Base-by-base conservation (phyloP, 2,888 invertebrate genomes). In the Xestobium rufovillosum region DNA sequence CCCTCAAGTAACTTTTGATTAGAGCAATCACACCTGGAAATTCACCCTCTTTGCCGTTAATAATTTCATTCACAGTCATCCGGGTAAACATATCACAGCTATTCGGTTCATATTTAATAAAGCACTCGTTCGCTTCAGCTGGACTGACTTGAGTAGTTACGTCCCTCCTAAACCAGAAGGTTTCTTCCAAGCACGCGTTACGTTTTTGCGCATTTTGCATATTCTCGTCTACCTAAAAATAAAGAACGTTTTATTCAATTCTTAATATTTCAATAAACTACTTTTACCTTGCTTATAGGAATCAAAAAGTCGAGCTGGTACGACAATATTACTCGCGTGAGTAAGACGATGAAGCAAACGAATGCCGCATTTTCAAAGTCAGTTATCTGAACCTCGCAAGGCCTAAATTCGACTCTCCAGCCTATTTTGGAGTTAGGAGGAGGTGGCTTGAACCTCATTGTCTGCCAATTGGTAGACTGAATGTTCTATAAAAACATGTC, bases 291-390 rank as follows among this genome's bases (percentile, higher is more conserved):
- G 57, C 94, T 95, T 49, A 99, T 95, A 9, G 98, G 98, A 66
- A 97, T 90, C 34, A 98, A 76, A 59, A 98, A 87, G 69, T 96
- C 91, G 42, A 98, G 75, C 51, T 91, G 83, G 69, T 94, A 98
- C 14, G 96, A 91, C 29, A 99, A 74, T 56, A 99, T 96, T 45
- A 95, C 97, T 48, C 97, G 72, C 0, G 98, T 98, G 43, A 99
- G 74, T 31, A 99, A 72, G 11, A 98, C 97, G 9, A 99, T 84
- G 66, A 99, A 99, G 61, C 95, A 94, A 12, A 95, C 95, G 55
- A 92, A 86, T 3, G 98, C 98, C 1, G 98, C 97, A 70, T 99
- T 99, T 70, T 99, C 98, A 69, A 98, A 98, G 70, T 98, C 97
- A 0, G 98, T 97, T 50, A 98, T 77, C 67, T 99, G 98, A 12